phyloP scores from a whole-genome alignment of 2,888 invertebrate species.

The Ochropacha duplaris region DNA sequence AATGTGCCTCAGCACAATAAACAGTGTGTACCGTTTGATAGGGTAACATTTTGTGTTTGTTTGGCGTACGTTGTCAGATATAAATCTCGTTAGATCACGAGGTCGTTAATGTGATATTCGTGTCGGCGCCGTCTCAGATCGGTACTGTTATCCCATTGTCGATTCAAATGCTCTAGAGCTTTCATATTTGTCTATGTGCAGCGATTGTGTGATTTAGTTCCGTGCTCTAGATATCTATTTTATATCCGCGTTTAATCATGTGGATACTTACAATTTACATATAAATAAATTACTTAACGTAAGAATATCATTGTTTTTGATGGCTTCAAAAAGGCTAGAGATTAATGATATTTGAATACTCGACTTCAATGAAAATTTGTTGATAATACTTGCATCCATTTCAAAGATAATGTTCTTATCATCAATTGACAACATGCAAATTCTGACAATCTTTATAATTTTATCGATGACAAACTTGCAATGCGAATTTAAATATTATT shows the following conservation, averaged over 20 bases:
- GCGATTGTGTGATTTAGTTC: slow-evolving; percentile 60
- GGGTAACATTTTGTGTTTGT: slow-evolving; percentile 31
- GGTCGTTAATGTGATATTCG: slow-evolving; percentile 80
- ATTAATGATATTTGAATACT: background rate
- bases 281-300: too few relatives aligned
- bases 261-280: background rate
- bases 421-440: background rate
- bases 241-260: slow-evolving; percentile 13
- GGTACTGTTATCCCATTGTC: slow-evolving; percentile 78
- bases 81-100: slow-evolving; percentile 79
- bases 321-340: too few relatives aligned
- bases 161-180: slow-evolving; percentile 70
- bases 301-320: too few relatives aligned
- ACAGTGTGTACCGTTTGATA: slow-evolving; percentile 6
- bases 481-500: background rate
- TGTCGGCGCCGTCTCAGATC: slow-evolving; percentile 72
- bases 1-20: background rate
- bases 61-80: slow-evolving; percentile 65
- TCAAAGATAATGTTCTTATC: background rate
- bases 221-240: slow-evolving; percentile 42
- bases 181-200: slow-evolving; percentile 73
- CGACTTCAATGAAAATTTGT: background rate
- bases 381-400: too few relatives aligned
- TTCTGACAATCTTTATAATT: background rate
- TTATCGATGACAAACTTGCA: background rate